These are phyloP conservation scores for Serripes groenlandicus DNA, from an alignment of 2,888 invertebrate species.

Conservation along the genomic window DNA sequence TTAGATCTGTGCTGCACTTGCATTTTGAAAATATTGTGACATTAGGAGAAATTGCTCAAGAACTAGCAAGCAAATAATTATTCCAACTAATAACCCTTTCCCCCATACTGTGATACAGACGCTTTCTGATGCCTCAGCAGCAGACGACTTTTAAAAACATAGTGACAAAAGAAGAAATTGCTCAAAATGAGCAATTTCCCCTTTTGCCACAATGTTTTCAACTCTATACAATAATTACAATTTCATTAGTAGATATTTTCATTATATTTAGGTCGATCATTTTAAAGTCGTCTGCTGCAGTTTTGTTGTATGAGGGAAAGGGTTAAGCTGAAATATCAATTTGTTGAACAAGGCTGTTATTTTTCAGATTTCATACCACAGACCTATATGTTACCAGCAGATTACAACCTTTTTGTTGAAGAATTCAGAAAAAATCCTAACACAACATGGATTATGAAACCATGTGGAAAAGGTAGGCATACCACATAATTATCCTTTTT, in stretches of 20 bases:
- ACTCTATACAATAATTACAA: no score
- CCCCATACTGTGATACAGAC: no score
- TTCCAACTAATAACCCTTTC: no score
- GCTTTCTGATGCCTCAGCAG: no score
- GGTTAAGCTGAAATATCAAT: background rate
- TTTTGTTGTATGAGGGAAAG: background rate
- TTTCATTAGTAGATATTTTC: no score
- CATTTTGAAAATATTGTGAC: no score
- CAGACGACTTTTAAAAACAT: no score
- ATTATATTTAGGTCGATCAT: no score
- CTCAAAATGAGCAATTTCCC: background rate
- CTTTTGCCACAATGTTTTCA: background rate
- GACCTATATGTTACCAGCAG: constrained; percentile 97
- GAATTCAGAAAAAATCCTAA: constrained; percentile 97
- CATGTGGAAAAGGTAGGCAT: constrained; percentile 96
- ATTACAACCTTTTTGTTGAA: constrained; percentile 98
- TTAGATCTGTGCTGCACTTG: no score
- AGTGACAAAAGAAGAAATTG: background rate
- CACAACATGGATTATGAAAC: constrained; percentile 99
- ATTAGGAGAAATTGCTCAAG: no score
- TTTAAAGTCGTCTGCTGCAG: background rate
- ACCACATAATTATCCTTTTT: no score
- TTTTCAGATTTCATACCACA: constrained; percentile 94
- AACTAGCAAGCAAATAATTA: no score
- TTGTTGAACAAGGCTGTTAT: background rate